Base-by-base conservation (phyloP, 2,113 vertebrate species). In the Cottus gobio region DNA sequence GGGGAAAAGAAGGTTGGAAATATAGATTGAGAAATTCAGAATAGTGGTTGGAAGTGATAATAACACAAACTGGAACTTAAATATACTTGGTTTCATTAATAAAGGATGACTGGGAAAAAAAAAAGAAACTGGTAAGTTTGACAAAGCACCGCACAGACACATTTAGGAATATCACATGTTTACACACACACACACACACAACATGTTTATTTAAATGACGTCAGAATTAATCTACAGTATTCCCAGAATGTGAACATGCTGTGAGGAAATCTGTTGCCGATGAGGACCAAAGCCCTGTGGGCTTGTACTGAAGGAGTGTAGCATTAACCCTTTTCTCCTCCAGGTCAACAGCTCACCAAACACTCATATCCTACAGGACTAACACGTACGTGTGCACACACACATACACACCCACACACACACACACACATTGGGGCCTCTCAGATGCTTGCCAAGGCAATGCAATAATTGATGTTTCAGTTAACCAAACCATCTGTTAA, bases 401-500 rank as follows among this genome's bases (percentile, higher is more conserved):
- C 63, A 61, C 77, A 16, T 24, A 46, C 75, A 77, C 67, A 71
- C 67, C 18, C 44, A 46, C 44, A 46, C 16, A 15, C 44, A 88
- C 89, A 90, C 22, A 36, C 46, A 67, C 69, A 62, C 80, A 68
- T 82, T 61, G 74, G 77, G 83, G 89, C 87, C 85, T 86, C 81
- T 62, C 78, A 75, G 37, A 82, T 28, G 80, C 90, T 91, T 91
- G 93, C 94, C 93, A 94, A 93, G 87, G 91, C 90, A 91, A 91
- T 82, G 88, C 88, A 91, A 91, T 93, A 95, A 94, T 93, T 92
- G 92, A 94, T 94, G 94, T 93, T 94, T 93, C 91, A 85, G 91
- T 95, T 94, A 94, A 93, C 85, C 89, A 91, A 93, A 93, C 93
- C 94, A 95, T 95, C 95, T 95, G 94, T 92, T 93, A 93, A 85